phyloP scores from a whole-genome alignment of 2,888 invertebrate species.

The Capitulum mitella region DNA sequence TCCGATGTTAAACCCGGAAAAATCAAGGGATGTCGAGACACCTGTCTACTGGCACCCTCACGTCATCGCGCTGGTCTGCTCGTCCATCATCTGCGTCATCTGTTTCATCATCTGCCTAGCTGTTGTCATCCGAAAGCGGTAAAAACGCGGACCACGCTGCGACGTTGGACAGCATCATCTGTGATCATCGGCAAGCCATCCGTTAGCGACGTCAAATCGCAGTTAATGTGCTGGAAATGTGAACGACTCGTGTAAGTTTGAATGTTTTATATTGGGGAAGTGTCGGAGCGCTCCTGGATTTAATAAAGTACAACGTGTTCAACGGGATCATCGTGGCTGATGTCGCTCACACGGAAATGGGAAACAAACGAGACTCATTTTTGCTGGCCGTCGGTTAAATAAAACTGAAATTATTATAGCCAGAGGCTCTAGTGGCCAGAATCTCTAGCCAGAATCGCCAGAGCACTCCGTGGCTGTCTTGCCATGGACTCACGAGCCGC shows the following conservation, averaged over 20 bases:
- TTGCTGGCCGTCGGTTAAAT: no score
- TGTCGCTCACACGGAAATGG: no score
- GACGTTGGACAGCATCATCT: background rate
- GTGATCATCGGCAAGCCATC: background rate
- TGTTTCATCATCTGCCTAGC: conserved; percentile 2
- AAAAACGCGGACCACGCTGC: background rate
- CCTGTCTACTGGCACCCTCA: background rate
- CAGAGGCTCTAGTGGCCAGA: no score
- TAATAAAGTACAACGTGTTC: no score
- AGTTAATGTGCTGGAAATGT: no score
- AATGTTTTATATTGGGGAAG: background rate
- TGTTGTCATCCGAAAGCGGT: background rate
- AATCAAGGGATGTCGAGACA: background rate
- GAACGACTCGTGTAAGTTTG: background rate
- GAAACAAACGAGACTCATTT: no score
- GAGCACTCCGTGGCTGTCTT: no score
- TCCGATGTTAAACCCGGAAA: background rate
- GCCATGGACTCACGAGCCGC: no score
- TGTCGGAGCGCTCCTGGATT: background rate
- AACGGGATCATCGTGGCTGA: no score
- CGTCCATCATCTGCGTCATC: background rate
- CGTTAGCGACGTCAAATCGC: background rate
- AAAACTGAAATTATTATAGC: no score
- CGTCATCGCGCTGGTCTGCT: background rate
- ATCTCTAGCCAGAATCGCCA: no score